Conservation (phyloP, 2,113 vertebrate genomes). For the Chaetops frenatus region DNA sequence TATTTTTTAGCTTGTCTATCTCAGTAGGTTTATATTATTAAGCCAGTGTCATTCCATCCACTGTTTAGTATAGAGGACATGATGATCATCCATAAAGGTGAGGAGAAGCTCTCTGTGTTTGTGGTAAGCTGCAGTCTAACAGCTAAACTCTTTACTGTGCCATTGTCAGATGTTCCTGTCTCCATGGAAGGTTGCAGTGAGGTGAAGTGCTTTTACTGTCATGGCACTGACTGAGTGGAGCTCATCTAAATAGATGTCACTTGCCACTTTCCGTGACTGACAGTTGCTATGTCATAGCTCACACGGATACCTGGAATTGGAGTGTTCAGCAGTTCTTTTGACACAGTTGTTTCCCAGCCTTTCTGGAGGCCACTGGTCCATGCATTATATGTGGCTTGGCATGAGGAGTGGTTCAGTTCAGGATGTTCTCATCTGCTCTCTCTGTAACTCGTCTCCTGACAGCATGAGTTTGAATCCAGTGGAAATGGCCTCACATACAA, state of each 20-base stretch:
- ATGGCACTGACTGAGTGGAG: neutral
- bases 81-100: neutral
- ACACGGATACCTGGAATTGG: neutral
- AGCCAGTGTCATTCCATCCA: neutral
- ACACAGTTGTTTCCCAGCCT: neutral
- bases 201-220: neutral
- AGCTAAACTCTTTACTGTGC: neutral
- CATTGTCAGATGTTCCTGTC: neutral
- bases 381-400: neutral
- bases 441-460: neutral
- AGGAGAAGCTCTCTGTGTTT: neutral
- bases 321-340: neutral
- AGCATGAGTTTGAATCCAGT: neutral
- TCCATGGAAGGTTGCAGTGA: neutral
- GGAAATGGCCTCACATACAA: neutral
- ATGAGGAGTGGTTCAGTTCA: neutral
- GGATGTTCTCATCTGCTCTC: neutral
- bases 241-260: neutral
- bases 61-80: neutral
- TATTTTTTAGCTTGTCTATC: neutral
- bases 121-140: neutral
- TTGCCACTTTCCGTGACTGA: neutral
- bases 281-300: neutral
- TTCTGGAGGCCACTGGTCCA: neutral
- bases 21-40: neutral